Percentiles rank a stretch among this genome's conserved stretches.
Conservation (phyloP, 2,888 invertebrate species). For the Rhagonycha lutea region DNA sequence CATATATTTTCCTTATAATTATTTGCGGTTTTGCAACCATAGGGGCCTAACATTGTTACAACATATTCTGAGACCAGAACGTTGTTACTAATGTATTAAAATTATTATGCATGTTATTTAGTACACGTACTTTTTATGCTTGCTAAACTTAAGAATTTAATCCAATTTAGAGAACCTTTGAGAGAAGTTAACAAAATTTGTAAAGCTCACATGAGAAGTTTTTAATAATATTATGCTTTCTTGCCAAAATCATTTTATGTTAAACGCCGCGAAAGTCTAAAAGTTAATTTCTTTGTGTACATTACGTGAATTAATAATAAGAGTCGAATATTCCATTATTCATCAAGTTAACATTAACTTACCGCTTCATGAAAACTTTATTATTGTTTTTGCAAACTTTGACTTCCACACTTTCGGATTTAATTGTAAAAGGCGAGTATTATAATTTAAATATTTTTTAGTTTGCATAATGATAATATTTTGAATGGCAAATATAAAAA, state of each 20-base stretch:
- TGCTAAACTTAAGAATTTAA: slow-evolving; percentile 2
- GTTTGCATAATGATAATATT: neutral
- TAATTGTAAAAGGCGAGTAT: neutral
- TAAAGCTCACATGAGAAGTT: slow-evolving; percentile 34
- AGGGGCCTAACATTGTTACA: neutral
- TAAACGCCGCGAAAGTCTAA: slow-evolving; percentile 32
- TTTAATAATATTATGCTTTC: slow-evolving; percentile 35
- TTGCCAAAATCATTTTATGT: slow-evolving; percentile 27
- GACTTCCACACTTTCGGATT: neutral
- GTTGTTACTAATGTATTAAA: neutral
- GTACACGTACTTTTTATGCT: neutral
- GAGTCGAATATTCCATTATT: slow-evolving; percentile 36
- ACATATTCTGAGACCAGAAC: neutral
- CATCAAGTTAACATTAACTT: slow-evolving; percentile 28
- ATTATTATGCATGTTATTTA: neutral
- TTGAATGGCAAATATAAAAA: neutral
- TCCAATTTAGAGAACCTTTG: slow-evolving; percentile 19
- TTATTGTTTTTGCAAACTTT: slow-evolving; percentile 18
- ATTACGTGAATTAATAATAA: slow-evolving; percentile 32
- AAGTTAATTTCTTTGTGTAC: slow-evolving; percentile 37
- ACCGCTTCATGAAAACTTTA: slow-evolving; percentile 20
- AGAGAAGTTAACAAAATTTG: slow-evolving; percentile 27
- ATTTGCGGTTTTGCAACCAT: neutral
- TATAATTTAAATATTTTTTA: neutral
- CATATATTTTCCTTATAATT: neutral